These are phyloP conservation scores for Pollachius pollachius DNA, from an alignment of 2,113 vertebrate species.

Conservation along the genomic window DNA sequence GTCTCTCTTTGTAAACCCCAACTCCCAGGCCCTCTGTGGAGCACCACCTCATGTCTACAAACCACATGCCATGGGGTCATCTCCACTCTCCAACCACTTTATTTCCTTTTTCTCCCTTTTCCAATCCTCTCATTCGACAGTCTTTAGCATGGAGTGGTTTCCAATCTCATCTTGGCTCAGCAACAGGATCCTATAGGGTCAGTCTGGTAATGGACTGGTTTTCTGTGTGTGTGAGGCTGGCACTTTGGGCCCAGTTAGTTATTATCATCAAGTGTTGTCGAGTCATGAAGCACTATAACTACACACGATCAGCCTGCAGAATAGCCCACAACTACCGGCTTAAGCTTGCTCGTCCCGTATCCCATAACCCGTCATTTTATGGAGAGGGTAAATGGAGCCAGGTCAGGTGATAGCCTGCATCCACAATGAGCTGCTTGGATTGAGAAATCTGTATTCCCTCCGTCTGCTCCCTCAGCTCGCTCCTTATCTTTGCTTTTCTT, in stretches of 20 bases:
- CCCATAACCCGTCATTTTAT: slow-evolving; percentile 51
- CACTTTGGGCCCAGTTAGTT: not conserved
- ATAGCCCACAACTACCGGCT: slow-evolving; percentile 54
- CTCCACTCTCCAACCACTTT: not conserved
- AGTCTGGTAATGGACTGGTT: slow-evolving; percentile 18
- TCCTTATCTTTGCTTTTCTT: too few relatives aligned
- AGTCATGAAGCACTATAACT: slow-evolving; percentile 28
- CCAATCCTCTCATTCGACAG: slow-evolving; percentile 18
- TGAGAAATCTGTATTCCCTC: not conserved
- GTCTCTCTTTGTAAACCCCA: too few relatives aligned
- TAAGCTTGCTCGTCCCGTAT: slow-evolving; percentile 12
- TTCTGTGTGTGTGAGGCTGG: not conserved
- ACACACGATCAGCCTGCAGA: slow-evolving; percentile 40
- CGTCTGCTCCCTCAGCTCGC: too few relatives aligned
- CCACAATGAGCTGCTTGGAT: slow-evolving; percentile 18
- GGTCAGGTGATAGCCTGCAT: slow-evolving; percentile 27
- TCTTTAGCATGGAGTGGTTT: slow-evolving; percentile 18
- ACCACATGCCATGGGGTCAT: slow-evolving; percentile 4
- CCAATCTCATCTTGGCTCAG: slow-evolving; percentile 1
- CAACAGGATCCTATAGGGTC: slow-evolving; percentile 4
- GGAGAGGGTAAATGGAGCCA: slow-evolving; percentile 52
- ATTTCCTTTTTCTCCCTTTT: slow-evolving; percentile 17
- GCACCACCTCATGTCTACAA: not conserved
- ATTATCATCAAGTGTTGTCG: not conserved
- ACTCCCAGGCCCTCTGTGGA: too few relatives aligned